Conservation (phyloP, 2,113 vertebrate species). For the Peromyscus polionotus region DNA sequence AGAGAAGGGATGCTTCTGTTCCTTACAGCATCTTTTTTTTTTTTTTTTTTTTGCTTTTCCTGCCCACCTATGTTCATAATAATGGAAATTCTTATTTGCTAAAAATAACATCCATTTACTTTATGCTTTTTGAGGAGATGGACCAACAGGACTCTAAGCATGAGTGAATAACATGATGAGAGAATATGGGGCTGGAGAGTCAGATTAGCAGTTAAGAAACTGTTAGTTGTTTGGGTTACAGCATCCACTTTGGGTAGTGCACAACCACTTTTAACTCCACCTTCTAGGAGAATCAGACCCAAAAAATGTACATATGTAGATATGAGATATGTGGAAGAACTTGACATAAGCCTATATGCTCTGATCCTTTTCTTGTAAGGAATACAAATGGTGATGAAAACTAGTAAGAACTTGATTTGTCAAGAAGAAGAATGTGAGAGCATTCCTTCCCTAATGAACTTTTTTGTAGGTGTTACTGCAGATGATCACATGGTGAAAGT, state of each 20-base stretch:
- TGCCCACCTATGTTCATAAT: neutral
- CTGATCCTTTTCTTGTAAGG: neutral
- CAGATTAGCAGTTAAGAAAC: no score
- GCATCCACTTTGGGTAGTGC: no score
- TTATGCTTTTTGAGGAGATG: neutral
- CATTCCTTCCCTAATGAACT: conserved; percentile 17
- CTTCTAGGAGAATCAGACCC: neutral
- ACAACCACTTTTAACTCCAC: no score
- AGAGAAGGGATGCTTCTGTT: neutral
- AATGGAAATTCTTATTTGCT: conserved; percentile 38
- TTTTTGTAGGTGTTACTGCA: conserved; percentile 89
- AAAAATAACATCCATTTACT: conserved; percentile 34
- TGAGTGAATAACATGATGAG: neutral
- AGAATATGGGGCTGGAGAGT: neutral
- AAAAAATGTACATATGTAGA: neutral
- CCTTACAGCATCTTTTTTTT: neutral
- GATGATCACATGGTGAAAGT: conserved; percentile 94
- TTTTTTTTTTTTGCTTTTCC: neutral
- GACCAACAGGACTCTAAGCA: neutral
- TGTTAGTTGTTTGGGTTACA: neutral
- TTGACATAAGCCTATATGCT: neutral
- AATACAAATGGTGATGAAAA: neutral
- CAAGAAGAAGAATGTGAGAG: neutral
- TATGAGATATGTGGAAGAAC: neutral
- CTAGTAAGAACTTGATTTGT: neutral